A percentile compares a stretch with the other conserved stretches of the same genome.
These are phyloP conservation scores for Nylanderia fulva DNA, from an alignment of 1,140 invertebrate species.

Conservation along the genomic window DNA sequence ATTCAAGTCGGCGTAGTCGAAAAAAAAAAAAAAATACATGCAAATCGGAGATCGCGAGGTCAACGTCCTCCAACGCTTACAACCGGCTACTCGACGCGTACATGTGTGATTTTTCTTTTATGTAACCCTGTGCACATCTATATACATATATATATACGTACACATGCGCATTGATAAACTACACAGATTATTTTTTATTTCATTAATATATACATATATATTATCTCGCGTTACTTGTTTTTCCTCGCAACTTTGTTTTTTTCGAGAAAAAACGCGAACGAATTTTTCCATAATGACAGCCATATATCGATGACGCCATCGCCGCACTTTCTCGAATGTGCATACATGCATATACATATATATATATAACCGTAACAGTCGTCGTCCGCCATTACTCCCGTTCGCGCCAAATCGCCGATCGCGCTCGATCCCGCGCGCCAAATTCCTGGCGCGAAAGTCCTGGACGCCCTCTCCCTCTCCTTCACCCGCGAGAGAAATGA, in stretches of 20 bases:
- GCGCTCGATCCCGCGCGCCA: slow-evolving; percentile 12
- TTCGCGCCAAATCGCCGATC: slow-evolving; percentile 44
- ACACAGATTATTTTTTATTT: slow-evolving; percentile 5
- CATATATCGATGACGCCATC: background rate
- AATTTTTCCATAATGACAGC: background rate
- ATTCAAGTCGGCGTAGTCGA: background rate
- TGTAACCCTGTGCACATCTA: slow-evolving; percentile 19
- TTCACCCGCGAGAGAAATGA: background rate
- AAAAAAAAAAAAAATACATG: slow-evolving; percentile 7
- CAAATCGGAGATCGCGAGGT: background rate
- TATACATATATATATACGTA: background rate
- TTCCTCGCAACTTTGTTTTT: too few relatives aligned
- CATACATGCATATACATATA: too few relatives aligned
- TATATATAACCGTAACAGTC: background rate
- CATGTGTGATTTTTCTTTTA: slow-evolving; percentile 36
- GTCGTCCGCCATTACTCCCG: slow-evolving; percentile 2
- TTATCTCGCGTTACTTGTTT: background rate
- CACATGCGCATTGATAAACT: background rate
- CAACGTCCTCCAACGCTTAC: slow-evolving; percentile 31
- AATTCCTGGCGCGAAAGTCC: slow-evolving; percentile 9
- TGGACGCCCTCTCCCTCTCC: background rate
- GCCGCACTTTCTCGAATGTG: background rate
- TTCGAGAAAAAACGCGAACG: background rate
- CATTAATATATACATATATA: slow-evolving; percentile 20
- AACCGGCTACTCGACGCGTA: slow-evolving; percentile 37